Conservation (phyloP, 2,113 vertebrate species). For the Oostethus manadensis region DNA sequence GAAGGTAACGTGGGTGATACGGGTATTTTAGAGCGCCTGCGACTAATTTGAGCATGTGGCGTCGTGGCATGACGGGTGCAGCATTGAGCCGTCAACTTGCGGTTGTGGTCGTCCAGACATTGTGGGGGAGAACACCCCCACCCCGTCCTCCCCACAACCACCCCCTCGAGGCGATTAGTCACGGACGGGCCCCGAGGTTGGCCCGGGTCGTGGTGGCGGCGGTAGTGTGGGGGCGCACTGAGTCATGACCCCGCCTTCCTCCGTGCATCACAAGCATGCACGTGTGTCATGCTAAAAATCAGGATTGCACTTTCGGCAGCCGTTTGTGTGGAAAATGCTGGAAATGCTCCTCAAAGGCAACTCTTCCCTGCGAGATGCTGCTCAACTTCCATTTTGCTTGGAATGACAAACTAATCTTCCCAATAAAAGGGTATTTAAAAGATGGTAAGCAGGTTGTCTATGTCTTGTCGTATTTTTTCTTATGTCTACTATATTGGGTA, state of each 20-base stretch:
- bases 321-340: too few species aligned
- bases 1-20: too few species aligned
- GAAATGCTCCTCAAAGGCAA: too few species aligned
- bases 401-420: background rate
- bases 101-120: conserved; percentile 39
- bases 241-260: conserved; percentile 40
- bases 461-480: too few species aligned
- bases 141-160: conserved; percentile 28
- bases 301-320: too few species aligned
- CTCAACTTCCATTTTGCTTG: background rate
- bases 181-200: conserved; percentile 42
- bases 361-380: too few species aligned
- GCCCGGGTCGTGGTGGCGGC: conserved; percentile 37
- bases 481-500: too few species aligned
- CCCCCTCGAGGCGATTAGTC: conserved; percentile 50
- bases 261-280: too few species aligned
- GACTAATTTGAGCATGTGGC: background rate
- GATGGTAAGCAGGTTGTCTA: too few species aligned
- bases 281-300: too few species aligned
- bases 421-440: too few species aligned
- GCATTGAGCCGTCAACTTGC: conserved; percentile 31
- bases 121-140: conserved; percentile 35
- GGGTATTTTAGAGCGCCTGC: background rate
- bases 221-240: conserved; percentile 9
- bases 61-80: conserved; percentile 8